Evolutionary conservation across 2,888 invertebrate species (phyloP), one percentile per base, ranked within the genome.

Genomic region (Orthonychiurus folsomi): DNA sequence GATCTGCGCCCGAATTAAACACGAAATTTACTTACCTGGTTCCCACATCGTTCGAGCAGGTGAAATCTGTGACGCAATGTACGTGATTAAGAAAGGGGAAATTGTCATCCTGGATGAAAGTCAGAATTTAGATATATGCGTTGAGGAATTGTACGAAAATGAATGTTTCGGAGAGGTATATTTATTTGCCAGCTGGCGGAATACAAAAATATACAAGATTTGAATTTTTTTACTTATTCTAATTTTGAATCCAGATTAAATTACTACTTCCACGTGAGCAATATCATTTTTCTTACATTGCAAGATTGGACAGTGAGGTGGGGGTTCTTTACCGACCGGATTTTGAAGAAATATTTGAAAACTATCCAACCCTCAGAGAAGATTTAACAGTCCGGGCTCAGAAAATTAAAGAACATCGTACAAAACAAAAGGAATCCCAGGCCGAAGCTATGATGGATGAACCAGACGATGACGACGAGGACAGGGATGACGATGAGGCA

Each of bases 81-180:
- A 70, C 50, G 69, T 72, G 47, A 66, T 72, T 15, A 72, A 68
- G 50, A 65, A 64, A 24, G 72, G 72, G 12, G 69, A 72, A 62
- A 65, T 72, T 21, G 67, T 70, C 1, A 69, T 72, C 58, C 28
- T 72, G 25, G 72, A 72, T 59, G 69, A 69, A 53, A 68, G 64
- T 26, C 56, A 63, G 9, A 65, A 66, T 23, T 50, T 70, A 12
- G 68, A 70, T 21, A 56, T 72, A 5, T 68, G 69, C 54, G 70
- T 72, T 5, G 69, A 68, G 23, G 63, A 65, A 0, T 61, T 72
- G 0, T 67, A 68, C 26, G 70, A 72, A 54, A 67, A 63, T 48
- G 70, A 72, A 50, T 70, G 70, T 47, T 72, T 72, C 63, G 72
- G 72, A 50, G 72, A 71, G 60, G 71, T 69, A 28, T n/a, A n/a